Evolutionary conservation across 2,888 invertebrate genomes (phyloP).

Genomic region (Hedya salicella): DNA sequence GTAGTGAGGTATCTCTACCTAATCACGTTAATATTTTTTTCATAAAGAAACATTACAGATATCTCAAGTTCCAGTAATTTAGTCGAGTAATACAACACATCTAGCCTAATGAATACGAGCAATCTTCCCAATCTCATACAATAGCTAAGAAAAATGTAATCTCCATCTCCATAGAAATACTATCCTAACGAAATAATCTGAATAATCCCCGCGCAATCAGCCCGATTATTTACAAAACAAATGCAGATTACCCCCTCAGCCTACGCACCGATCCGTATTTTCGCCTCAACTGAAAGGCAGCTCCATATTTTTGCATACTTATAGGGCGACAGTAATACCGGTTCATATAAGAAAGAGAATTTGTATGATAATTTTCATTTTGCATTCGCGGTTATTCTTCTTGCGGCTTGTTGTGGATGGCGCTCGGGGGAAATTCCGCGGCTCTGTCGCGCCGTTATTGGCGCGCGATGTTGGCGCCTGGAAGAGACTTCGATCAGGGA

Average conservation of each 20-base stretch:
- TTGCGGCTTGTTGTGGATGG: conserved; percentile 77
- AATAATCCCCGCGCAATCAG: conserved; percentile 50
- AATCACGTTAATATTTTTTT: not conserved
- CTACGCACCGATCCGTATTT: conserved; percentile 59
- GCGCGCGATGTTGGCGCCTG: conserved; percentile 50
- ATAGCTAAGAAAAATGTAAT: conserved; percentile 20
- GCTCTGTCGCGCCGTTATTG: conserved; percentile 69
- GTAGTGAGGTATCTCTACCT: too few relatives aligned
- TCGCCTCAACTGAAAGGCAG: conserved; percentile 61
- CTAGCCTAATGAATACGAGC: conserved; percentile 9
- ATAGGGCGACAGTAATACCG: conserved; percentile 72
- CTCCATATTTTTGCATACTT: conserved; percentile 82
- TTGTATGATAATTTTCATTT: conserved; percentile 85
- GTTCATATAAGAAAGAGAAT: conserved; percentile 80
- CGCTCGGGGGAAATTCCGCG: conserved; percentile 80
- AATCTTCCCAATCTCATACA: conserved; percentile 4
- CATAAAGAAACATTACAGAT: not conserved
- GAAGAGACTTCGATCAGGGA: conserved; percentile 37
- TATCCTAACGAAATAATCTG: conserved; percentile 49
- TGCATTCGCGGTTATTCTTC: conserved; percentile 82
- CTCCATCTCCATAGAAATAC: conserved; percentile 39
- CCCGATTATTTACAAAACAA: conserved; percentile 69
- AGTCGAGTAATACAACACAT: not conserved
- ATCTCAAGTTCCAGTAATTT: too few relatives aligned
- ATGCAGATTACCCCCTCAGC: conserved; percentile 66